Evolutionary conservation across 2,888 invertebrate species (phyloP).

Genomic region (Neelides folsomi): DNA sequence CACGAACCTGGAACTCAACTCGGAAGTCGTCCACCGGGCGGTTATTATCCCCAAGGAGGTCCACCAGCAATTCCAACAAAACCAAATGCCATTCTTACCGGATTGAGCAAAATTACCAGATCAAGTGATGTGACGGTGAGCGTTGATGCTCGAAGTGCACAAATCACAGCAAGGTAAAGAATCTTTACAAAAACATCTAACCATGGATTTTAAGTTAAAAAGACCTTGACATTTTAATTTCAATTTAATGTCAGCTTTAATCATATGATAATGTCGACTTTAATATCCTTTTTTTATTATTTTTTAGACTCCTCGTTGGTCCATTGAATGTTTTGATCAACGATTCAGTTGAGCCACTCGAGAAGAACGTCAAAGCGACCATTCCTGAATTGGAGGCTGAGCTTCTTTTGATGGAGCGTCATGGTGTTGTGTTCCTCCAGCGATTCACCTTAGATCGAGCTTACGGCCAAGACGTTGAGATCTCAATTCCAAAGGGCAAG

Average conservation of each 20-base stretch:
- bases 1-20: conserved; percentile 25
- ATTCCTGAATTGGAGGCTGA: conserved; percentile 33
- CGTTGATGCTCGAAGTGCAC: conserved; percentile 32
- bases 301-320: conserved; percentile 27
- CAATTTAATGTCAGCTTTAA: neutral
- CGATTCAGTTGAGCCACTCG: conserved; percentile 31
- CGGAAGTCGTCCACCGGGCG: conserved; percentile 26
- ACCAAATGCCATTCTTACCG: conserved; percentile 29
- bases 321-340: conserved; percentile 29
- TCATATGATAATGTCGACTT: neutral
- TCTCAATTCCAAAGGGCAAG: conserved; percentile 32
- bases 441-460: conserved; percentile 31
- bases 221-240: neutral
- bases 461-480: conserved; percentile 33
- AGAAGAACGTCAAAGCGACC: conserved; percentile 30
- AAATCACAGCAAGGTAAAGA: conserved; percentile 29
- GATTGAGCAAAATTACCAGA: conserved; percentile 27
- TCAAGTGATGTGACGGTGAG: conserved; percentile 30
- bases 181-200: too few species aligned
- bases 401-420: conserved; percentile 32
- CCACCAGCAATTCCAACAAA: conserved; percentile 32
- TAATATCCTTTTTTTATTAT: neutral
- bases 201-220: neutral
- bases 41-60: conserved; percentile 31
- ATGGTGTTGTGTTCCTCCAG: conserved; percentile 32